Percentiles rank a stretch among this genome's conserved stretches.
Conservation (phyloP, 2,113 vertebrate genomes). For the Prionailurus viverrinus region DNA sequence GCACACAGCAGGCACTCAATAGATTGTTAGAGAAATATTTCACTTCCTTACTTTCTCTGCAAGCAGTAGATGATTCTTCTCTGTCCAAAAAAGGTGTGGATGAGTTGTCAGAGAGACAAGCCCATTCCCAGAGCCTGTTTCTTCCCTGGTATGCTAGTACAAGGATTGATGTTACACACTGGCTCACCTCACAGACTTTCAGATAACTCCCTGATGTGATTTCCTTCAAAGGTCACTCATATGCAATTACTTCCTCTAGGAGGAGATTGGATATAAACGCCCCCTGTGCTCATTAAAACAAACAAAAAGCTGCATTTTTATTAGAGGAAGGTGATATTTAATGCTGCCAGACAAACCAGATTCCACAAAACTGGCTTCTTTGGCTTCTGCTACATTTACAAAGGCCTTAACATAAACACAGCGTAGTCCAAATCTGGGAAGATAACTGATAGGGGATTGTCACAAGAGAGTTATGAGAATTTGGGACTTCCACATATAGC, state of each 20-base stretch:
- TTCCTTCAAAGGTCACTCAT: conserved; percentile 28
- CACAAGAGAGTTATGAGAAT: neutral
- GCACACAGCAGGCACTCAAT: neutral
- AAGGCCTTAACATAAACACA: neutral
- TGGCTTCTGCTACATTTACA: neutral
- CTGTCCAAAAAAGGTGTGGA: neutral
- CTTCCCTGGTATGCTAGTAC: neutral
- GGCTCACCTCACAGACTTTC: neutral
- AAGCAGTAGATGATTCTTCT: neutral
- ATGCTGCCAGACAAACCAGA: neutral
- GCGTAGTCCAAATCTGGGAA: neutral
- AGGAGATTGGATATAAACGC: neutral
- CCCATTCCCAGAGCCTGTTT: neutral
- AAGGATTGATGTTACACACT: neutral
- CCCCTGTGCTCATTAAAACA: neutral
- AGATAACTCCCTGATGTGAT: neutral
- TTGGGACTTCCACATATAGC: neutral
- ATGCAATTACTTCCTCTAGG: conserved; percentile 23
- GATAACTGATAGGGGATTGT: neutral
- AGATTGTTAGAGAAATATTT: neutral
- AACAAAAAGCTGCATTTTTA: conserved; percentile 46
- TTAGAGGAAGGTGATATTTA: neutral
- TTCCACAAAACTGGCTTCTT: neutral
- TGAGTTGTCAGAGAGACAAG: neutral
- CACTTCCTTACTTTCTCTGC: neutral